Evolutionary conservation across 2,888 invertebrate genomes (phyloP).

Genomic region (Lycaena phlaeas): DNA sequence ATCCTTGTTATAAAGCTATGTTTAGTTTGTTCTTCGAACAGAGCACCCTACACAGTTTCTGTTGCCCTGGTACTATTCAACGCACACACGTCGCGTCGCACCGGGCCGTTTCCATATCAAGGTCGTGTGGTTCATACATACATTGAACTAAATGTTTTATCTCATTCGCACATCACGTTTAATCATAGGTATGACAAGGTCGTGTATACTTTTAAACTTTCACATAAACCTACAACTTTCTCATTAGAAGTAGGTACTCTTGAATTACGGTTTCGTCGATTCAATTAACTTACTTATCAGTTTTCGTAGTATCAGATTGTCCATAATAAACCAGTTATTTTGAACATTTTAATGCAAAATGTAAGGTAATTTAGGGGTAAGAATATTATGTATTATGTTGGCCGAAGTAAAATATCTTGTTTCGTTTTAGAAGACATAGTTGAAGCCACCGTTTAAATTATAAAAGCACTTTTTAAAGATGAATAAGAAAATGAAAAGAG

Average conservation of each 20-base stretch:
- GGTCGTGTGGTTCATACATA: conserved; percentile 34
- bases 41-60: conserved; percentile 27
- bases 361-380: too few species aligned
- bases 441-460: too few species aligned
- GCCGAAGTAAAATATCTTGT: too few species aligned
- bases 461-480: too few species aligned
- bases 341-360: too few species aligned
- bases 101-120: conserved; percentile 53
- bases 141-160: conserved; percentile 24
- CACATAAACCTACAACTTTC: conserved; percentile 38
- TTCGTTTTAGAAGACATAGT: too few species aligned
- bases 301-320: not conserved
- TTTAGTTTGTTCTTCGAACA: too few species aligned
- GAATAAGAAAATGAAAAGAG: too few species aligned
- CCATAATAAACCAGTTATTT: too few species aligned
- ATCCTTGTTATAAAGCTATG: too few species aligned
- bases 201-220: conserved; percentile 24
- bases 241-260: conserved; percentile 19
- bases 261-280: not conserved
- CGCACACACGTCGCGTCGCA: conserved; percentile 52
- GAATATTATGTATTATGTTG: too few species aligned
- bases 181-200: conserved; percentile 29
- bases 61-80: conserved; percentile 50
- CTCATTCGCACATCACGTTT: conserved; percentile 32
- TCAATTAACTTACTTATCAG: not conserved